Evolutionary conservation across 2,113 vertebrate species (phyloP).

Genomic region (Limanda limanda): DNA sequence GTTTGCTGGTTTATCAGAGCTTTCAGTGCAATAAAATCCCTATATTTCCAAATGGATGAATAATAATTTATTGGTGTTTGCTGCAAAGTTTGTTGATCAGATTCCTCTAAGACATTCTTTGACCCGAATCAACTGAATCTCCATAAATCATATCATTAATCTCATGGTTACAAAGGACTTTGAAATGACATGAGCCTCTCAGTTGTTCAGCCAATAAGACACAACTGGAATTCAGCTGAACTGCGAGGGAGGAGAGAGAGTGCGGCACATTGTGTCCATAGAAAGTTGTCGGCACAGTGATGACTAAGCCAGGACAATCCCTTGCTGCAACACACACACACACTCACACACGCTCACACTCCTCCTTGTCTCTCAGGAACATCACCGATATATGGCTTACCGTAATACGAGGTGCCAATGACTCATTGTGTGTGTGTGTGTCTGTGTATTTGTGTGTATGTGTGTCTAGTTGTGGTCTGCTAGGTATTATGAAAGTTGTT

Average conservation of each 20-base stretch:
- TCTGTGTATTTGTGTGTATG: constrained; percentile 15
- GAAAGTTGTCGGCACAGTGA: constrained; percentile 37
- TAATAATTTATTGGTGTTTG: neutral
- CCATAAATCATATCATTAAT: neutral
- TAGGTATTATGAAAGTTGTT: neutral
- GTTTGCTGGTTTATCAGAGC: neutral
- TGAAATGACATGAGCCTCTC: neutral
- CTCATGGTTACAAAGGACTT: neutral
- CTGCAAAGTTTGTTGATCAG: neutral
- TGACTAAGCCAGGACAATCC: constrained; percentile 42
- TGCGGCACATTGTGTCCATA: constrained; percentile 40
- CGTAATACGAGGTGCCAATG: constrained; percentile 58
- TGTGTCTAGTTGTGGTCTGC: constrained; percentile 4
- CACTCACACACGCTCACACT: constrained; percentile 4
- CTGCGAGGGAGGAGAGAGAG: neutral
- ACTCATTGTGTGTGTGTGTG: constrained; percentile 48
- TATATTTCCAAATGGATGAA: too few species aligned
- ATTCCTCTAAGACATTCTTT: neutral
- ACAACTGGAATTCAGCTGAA: neutral
- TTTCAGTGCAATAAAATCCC: neutral
- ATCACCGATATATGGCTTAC: constrained; percentile 46
- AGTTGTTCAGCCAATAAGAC: too few species aligned
- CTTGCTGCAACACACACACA: constrained; percentile 10
- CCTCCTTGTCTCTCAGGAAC: constrained; percentile 25
- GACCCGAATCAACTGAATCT: neutral